Conservation (phyloP, 92 coral and sea anemone species). For the Montipora capitata region DNA sequence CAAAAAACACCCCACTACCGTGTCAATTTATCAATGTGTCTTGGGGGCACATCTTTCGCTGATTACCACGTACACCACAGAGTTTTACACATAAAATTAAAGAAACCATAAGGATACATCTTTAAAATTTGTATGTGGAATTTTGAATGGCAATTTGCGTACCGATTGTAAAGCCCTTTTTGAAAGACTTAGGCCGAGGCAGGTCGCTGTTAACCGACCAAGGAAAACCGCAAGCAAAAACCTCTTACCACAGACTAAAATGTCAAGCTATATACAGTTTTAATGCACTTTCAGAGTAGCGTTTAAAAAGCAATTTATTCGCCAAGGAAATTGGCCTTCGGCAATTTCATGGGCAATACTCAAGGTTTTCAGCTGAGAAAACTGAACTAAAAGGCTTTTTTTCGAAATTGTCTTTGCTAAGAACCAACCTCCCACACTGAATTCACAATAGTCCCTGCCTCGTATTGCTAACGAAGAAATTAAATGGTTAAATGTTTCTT, state of each 20-base stretch:
- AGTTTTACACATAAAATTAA: background rate
- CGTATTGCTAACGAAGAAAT: background rate
- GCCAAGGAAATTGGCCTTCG: background rate
- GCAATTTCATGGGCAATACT: background rate
- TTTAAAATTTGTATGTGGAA: background rate
- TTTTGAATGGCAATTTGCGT: background rate
- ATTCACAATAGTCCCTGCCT: background rate
- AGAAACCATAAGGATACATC: background rate
- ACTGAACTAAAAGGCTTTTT: background rate
- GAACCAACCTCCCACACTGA: constrained; percentile 2
- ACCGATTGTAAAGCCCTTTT: too few relatives aligned
- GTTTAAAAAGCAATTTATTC: background rate
- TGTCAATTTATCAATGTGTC: background rate
- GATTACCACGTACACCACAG: background rate
- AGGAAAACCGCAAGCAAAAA: background rate
- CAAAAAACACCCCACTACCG: background rate
- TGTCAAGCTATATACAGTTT: background rate
- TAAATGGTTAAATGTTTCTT: background rate
- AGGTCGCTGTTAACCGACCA: background rate
- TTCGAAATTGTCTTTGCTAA: background rate
- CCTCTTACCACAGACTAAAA: too few relatives aligned
- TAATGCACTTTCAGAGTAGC: background rate
- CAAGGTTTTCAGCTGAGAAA: background rate
- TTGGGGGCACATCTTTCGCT: background rate
- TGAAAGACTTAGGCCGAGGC: too few relatives aligned